Evolutionary conservation across 2,888 invertebrate genomes (phyloP).

Genomic region (Blomia tropicalis): DNA sequence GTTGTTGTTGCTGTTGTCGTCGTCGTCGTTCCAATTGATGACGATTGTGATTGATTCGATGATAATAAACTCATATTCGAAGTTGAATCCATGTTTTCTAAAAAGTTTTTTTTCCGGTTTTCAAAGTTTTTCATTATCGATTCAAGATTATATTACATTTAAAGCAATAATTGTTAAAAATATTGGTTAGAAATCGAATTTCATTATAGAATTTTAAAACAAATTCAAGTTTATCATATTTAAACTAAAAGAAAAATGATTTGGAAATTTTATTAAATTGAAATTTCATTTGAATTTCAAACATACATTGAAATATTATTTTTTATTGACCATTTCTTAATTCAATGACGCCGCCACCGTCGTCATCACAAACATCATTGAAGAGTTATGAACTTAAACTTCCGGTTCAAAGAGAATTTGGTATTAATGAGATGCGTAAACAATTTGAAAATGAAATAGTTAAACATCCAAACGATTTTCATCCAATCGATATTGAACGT

Average conservation of each 20-base stretch:
- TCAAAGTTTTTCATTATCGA: background rate
- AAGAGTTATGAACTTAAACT: too few species aligned
- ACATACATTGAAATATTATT: too few species aligned
- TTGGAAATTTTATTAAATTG: too few species aligned
- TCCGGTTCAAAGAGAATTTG: too few species aligned
- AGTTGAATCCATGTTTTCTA: background rate
- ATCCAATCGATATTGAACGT: constrained; percentile 3
- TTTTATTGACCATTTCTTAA: too few species aligned
- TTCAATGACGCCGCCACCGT: too few species aligned
- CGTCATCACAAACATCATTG: too few species aligned
- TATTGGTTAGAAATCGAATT: background rate
- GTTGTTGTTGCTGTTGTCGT: too few species aligned
- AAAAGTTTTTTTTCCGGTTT: background rate
- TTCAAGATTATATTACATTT: background rate
- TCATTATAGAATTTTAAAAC: background rate
- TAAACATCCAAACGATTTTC: background rate
- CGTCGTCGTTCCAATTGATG: too few species aligned
- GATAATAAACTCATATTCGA: background rate
- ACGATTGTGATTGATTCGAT: too few species aligned
- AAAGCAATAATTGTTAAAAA: background rate
- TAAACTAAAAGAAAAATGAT: background rate
- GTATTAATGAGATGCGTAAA: background rate
- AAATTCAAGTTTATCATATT: background rate
- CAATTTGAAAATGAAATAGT: background rate
- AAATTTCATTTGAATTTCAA: too few species aligned